Base-by-base conservation (phyloP, 2,888 invertebrate genomes). In the Aleiodes leptofemur region DNA sequence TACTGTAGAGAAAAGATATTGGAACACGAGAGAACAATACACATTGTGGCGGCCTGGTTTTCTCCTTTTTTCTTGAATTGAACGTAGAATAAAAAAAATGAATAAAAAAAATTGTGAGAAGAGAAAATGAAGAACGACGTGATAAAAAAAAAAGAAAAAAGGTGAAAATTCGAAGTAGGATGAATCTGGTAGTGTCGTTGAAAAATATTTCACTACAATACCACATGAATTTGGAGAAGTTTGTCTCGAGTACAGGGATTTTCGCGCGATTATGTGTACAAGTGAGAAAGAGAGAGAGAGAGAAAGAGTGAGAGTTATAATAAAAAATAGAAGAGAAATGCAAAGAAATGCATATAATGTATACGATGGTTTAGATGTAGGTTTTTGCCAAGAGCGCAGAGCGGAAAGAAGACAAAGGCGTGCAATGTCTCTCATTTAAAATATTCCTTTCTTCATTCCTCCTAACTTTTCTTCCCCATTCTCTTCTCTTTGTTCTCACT, bases 11-110 rank as follows among this genome's bases (percentile, higher is more conserved):
- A 51, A 23, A 23, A 31, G 61, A 69, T 76, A 76, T 76, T 72
- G 72, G 72, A 72, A 76, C 59, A 53, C n/a, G 72, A 61, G 72
- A 61, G 72, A 76, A 76, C 76, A 76, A 76, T 76, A 56, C 59
- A 31, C 59, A 31, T 31, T 55, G 13, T 16, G 38, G 57, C 70
- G 75, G 75, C 71, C 75, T 75, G 68, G 71, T 68, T 34, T 34
- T 34, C 4, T 75, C 23, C 23, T 75, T 72, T 57, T 72, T 75
- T 68, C 50, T 2, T 23, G 23, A 55, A 71, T 56, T 71, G 50
- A 38, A 31, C 53, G 64, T 51, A 56, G 53, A 71, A 70, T 56
- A 48, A 23, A 68, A 75, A n/a, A n/a, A 55, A 74, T 38, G 14
- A 34, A n/a, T 29, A 59, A 48, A 43, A 23, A 53, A 55, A 3